Conservation (phyloP, 2,113 vertebrate genomes). For the Halcyon malimbica region DNA sequence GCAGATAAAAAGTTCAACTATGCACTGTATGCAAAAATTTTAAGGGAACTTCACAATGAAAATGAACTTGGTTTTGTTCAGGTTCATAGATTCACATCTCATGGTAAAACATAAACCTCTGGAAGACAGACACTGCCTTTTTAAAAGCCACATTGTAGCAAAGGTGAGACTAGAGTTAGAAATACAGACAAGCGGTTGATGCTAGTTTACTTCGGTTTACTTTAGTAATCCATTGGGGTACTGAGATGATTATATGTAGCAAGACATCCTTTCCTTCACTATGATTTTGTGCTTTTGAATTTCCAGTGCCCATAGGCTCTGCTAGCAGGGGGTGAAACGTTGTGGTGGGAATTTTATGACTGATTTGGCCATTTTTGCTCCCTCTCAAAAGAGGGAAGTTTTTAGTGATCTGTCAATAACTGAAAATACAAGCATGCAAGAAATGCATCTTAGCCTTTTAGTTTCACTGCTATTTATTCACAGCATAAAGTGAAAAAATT, state of each 20-base stretch:
- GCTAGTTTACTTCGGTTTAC: background rate
- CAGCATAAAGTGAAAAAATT: background rate
- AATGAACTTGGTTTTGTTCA: background rate
- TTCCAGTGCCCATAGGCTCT: background rate
- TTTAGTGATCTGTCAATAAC: background rate
- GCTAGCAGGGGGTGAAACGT: no score
- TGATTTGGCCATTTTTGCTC: background rate
- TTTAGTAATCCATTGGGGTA: background rate
- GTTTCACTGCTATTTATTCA: background rate
- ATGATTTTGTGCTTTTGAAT: no score
- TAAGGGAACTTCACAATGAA: background rate
- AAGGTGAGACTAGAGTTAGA: background rate
- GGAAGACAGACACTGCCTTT: background rate
- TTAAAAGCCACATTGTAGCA: rapidly evolving
- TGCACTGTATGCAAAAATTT: background rate
- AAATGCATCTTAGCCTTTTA: background rate
- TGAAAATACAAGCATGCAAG: background rate
- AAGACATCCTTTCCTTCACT: background rate
- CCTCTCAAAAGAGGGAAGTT: background rate
- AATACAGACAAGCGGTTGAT: background rate
- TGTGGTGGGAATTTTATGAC: no score
- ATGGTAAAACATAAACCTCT: background rate
- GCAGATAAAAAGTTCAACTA: background rate
- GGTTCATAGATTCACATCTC: no score
- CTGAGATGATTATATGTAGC: rapidly evolving